These are phyloP conservation scores for Vireo griseus DNA, from an alignment of 2,797 vertebrate species.

Conservation along the genomic window DNA sequence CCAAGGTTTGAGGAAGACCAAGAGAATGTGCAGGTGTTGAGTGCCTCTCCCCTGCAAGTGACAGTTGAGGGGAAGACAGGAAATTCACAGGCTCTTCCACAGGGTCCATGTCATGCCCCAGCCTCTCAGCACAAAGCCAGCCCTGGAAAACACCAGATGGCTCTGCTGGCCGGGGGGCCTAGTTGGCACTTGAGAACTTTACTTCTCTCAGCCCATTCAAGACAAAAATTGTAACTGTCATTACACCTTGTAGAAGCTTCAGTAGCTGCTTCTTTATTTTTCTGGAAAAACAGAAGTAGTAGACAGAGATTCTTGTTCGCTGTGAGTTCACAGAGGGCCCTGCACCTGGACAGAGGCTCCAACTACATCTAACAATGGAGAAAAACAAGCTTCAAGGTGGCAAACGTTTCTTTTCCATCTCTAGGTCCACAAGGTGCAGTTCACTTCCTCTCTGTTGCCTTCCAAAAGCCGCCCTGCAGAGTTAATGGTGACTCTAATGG, in stretches of 20 bases:
- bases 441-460: neutral
- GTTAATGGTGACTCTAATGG: neutral
- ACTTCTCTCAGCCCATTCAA: neutral
- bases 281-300: neutral
- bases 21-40: fast-evolving
- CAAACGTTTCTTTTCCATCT: neutral
- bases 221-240: neutral
- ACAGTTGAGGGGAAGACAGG: fast-evolving
- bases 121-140: neutral
- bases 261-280: neutral
- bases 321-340: fast-evolving
- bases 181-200: fast-evolving
- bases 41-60: neutral
- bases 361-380: neutral
- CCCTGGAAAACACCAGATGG: neutral
- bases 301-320: neutral
- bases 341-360: neutral
- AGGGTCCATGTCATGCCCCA: neutral
- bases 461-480: neutral
- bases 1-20: neutral
- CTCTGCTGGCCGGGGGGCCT: fast-evolving
- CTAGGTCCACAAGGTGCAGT: neutral
- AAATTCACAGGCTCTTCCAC: neutral
- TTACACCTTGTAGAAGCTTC: neutral
- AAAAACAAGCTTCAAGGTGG: neutral